Conservation (phyloP, 2,797 vertebrate species). For the Eulemur rubriventer region DNA sequence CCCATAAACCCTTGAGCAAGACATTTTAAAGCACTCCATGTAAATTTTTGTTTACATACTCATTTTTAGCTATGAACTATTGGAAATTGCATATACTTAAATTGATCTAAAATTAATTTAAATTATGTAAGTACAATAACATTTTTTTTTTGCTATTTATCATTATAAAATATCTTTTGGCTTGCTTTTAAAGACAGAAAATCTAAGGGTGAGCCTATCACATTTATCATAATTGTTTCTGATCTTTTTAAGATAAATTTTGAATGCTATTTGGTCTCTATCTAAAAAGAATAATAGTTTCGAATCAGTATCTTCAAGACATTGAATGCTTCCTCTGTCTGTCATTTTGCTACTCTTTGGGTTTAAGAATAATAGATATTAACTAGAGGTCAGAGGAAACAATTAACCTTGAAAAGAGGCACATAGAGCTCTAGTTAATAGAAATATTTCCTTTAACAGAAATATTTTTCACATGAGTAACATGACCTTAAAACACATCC, state of each 20-base stretch:
- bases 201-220: neutral
- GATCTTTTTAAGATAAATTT: neutral
- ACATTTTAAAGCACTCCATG: neutral
- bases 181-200: neutral
- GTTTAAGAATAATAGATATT: conserved; percentile 45
- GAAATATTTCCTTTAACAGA: conserved; percentile 23
- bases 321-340: neutral
- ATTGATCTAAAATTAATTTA: neutral
- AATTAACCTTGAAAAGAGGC: conserved; percentile 62
- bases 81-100: neutral
- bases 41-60: conserved; percentile 43
- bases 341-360: conserved; percentile 2
- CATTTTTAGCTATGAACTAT: neutral
- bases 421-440: neutral
- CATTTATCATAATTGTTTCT: conserved; percentile 30
- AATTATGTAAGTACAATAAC: neutral
- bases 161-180: neutral
- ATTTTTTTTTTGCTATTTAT: neutral
- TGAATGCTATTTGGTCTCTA: neutral
- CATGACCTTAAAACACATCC: conserved; percentile 21
- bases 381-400: conserved; percentile 50
- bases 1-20: neutral
- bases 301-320: neutral
- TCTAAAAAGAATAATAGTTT: neutral
- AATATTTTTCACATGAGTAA: conserved; percentile 36